Conservation (phyloP, 1,140 invertebrate species). For the Daktulosphaira vitifoliae region DNA sequence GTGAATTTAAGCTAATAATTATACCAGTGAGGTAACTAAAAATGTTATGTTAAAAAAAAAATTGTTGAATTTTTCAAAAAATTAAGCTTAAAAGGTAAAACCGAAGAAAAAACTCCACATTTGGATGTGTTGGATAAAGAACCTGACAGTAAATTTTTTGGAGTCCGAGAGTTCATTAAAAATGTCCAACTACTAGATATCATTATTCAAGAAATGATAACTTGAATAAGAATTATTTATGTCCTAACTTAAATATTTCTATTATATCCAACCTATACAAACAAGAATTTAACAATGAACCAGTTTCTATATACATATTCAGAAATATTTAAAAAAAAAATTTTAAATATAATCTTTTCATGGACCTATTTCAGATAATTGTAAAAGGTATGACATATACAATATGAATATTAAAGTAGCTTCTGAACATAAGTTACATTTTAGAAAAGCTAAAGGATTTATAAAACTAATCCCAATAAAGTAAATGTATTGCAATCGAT, state of each 20-base stretch:
- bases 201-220: constrained; percentile 12
- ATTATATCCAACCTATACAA: constrained; percentile 4
- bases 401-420: constrained; percentile 1
- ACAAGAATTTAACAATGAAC: constrained; percentile 13
- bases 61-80: no score
- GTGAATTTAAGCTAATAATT: no score
- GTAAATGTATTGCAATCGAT: background rate
- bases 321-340: background rate
- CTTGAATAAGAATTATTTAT: constrained; percentile 13
- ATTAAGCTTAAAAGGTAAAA: no score
- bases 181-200: background rate
- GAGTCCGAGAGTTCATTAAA: constrained; percentile 9
- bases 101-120: no score
- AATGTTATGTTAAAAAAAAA: no score
- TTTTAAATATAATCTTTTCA: constrained; percentile 20
- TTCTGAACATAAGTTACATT: constrained; percentile 4
- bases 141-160: no score
- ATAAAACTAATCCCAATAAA: constrained; percentile 12
- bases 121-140: no score
- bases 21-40: no score
- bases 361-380: background rate
- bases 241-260: constrained; percentile 8
- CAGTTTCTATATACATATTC: constrained; percentile 5
- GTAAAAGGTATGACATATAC: constrained; percentile 8
- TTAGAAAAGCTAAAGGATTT: background rate